Percentiles rank a stretch among this genome's conserved stretches.
These are phyloP conservation scores for Sorex maritimensis DNA, from an alignment of 2,797 vertebrate genomes.

Conservation along the genomic window DNA sequence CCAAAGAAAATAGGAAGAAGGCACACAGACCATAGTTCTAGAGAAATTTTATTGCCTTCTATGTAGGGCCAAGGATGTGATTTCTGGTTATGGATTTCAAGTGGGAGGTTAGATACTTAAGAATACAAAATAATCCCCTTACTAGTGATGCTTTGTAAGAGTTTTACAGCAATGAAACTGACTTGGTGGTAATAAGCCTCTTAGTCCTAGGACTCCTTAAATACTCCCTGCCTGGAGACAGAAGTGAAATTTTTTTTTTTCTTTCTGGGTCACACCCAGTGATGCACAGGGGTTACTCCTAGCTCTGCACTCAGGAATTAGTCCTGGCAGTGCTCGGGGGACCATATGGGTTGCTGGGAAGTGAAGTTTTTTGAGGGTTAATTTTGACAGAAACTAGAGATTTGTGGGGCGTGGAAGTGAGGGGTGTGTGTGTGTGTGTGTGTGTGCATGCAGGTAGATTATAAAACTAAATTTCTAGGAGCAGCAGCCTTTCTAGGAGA, in stretches of 20 bases:
- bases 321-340: no score
- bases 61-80: conserved; percentile 18
- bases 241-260: neutral
- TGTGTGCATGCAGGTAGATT: neutral
- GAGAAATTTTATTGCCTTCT: conserved; percentile 49
- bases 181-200: neutral
- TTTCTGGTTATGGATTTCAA: conserved; percentile 56
- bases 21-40: neutral
- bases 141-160: conserved; percentile 8
- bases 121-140: neutral
- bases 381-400: neutral
- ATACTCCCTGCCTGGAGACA: neutral
- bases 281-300: no score
- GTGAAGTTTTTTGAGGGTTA: neutral
- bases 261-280: no score
- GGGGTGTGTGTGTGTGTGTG: no score
- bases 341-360: no score
- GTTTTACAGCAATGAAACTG: neutral
- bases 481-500: conserved; percentile 25
- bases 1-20: conserved; percentile 25
- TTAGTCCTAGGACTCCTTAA: conserved; percentile 2
- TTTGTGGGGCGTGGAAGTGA: neutral
- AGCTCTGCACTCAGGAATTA: no score
- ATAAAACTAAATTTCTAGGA: conserved; percentile 28
- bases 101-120: neutral